A percentile compares a stretch with the other conserved stretches of the same genome.
Evolutionary conservation across 35 echinoderm and acorn worm genomes (phyloP).

Genomic region (Acanthaster planci): DNA sequence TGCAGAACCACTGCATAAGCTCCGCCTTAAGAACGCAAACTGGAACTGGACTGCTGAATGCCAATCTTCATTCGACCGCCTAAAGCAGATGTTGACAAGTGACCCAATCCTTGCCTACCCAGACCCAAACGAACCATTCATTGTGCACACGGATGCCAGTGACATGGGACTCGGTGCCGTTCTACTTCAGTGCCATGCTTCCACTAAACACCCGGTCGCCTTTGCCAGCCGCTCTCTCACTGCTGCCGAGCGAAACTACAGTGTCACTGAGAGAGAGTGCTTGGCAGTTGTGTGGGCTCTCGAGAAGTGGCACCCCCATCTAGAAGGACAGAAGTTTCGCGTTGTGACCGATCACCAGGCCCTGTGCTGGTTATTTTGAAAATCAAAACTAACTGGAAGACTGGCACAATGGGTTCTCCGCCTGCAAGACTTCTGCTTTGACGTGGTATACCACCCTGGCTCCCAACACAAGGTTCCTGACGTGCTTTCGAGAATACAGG

Average conservation of each 20-base stretch:
- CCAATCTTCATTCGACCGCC: background rate
- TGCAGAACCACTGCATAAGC: conserved; percentile 1
- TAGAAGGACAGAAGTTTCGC: conserved; percentile 10
- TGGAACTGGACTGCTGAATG: conserved; percentile 7
- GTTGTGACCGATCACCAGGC: conserved; percentile 61
- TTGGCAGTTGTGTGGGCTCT: conserved; percentile 43
- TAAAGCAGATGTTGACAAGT: conserved; percentile 7
- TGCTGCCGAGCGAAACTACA: conserved; percentile 28
- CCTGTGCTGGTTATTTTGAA: conserved; percentile 40
- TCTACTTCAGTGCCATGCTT: conserved; percentile 13
- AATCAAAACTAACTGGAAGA: conserved; percentile 29
- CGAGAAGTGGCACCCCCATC: conserved; percentile 39
- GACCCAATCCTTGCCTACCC: conserved; percentile 25
- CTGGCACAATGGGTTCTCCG: conserved; percentile 42
- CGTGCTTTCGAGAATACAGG: conserved; percentile 28
- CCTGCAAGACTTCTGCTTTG: conserved; percentile 46
- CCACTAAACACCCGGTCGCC: background rate
- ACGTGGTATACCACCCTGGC: conserved; percentile 48
- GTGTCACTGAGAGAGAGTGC: conserved; percentile 30
- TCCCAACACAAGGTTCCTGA: conserved; percentile 35
- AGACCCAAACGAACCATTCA: background rate
- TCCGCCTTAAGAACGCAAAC: background rate
- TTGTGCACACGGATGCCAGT: conserved; percentile 39
- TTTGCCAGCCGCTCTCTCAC: conserved; percentile 36
- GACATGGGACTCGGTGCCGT: conserved; percentile 31